These are phyloP conservation scores for Uropetala carovei DNA, from an alignment of 2,888 invertebrate genomes.

Conservation along the genomic window DNA sequence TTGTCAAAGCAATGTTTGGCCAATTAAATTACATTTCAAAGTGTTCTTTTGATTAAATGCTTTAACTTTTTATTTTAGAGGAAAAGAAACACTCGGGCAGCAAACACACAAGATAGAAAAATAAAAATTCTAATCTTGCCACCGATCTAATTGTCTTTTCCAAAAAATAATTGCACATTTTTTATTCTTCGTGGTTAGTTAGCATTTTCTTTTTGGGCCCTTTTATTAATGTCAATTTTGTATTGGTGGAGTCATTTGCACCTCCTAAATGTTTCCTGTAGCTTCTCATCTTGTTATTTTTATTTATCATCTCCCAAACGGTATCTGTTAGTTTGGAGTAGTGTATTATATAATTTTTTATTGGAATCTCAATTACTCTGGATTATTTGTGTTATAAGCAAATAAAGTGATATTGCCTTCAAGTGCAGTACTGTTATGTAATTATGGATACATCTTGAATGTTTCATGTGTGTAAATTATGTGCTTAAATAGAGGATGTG, in stretches of 20 bases:
- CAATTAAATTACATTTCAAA: not conserved
- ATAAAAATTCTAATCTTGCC: not conserved
- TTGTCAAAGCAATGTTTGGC: not conserved
- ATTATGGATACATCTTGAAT: conserved; percentile 34
- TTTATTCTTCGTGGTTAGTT: too few species aligned
- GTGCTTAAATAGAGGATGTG: not conserved
- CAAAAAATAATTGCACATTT: not conserved
- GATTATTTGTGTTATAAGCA: conserved; percentile 32
- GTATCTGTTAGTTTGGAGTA: not conserved
- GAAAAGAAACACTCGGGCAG: not conserved
- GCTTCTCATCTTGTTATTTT: not conserved
- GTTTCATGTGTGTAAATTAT: not conserved
- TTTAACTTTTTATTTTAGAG: not conserved
- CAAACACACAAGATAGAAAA: not conserved
- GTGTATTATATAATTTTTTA: not conserved
- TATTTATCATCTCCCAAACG: not conserved
- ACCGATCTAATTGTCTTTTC: not conserved
- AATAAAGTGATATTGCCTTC: conserved; percentile 58
- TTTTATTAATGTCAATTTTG: not conserved
- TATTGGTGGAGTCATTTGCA: not conserved
- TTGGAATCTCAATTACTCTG: conserved; percentile 2
- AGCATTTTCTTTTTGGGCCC: not conserved
- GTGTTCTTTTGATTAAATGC: not conserved
- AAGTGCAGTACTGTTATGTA: not conserved
- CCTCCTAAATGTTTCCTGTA: not conserved